These are phyloP conservation scores for Drosophila quadrilineata DNA, from an alignment of 1,140 invertebrate species.

Conservation along the genomic window DNA sequence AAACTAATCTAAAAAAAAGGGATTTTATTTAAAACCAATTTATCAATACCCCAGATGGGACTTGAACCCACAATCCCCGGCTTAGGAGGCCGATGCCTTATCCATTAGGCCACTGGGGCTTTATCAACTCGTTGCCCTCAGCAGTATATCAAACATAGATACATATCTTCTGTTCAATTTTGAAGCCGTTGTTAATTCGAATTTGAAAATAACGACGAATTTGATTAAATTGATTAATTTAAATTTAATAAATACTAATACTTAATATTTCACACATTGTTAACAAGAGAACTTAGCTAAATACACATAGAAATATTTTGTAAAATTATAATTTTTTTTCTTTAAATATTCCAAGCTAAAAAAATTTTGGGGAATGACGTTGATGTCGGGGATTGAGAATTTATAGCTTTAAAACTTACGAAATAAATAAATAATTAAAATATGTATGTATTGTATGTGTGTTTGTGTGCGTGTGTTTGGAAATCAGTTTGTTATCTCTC, in stretches of 20 bases:
- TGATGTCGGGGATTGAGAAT: too few relatives aligned
- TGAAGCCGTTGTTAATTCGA: background rate
- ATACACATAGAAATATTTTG: background rate
- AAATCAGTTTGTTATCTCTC: conserved; percentile 48
- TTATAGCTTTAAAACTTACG: too few relatives aligned
- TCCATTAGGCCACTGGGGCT: conserved; percentile 66
- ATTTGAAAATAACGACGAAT: background rate
- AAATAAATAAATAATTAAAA: too few relatives aligned
- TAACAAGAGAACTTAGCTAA: conserved; percentile 3
- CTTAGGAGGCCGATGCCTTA: conserved; percentile 74
- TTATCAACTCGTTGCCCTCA: too few relatives aligned
- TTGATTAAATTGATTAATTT: background rate
- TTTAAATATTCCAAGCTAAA: too few relatives aligned
- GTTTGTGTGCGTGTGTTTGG: too few relatives aligned
- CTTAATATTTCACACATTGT: background rate
- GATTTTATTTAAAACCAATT: background rate
- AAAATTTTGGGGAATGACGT: too few relatives aligned
- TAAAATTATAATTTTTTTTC: background rate
- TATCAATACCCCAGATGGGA: conserved; percentile 56
- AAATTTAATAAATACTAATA: conserved; percentile 8
- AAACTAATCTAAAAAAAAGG: background rate
- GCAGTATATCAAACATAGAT: too few relatives aligned
- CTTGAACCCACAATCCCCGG: conserved; percentile 73
- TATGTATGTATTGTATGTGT: too few relatives aligned
- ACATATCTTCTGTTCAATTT: too few relatives aligned